A percentile compares a stretch with the other conserved stretches of the same genome.
These are phyloP conservation scores for Apeira syringaria DNA, from an alignment of 2,888 invertebrate species.

Conservation along the genomic window DNA sequence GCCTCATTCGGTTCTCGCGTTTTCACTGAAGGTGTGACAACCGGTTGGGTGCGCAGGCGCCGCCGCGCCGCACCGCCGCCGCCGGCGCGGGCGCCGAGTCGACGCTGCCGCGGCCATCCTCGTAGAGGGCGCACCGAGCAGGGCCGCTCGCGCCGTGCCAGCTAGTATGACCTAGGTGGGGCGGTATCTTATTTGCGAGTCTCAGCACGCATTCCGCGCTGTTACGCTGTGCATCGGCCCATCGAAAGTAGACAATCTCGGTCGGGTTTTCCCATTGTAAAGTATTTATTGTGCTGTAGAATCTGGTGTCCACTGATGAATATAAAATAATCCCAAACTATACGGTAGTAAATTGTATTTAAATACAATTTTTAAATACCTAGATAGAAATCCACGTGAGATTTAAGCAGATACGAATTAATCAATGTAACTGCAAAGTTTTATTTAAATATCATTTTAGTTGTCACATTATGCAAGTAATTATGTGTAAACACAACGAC, in stretches of 20 bases:
- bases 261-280: constrained; percentile 18
- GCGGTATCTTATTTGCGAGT: constrained; percentile 16
- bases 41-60: constrained; percentile 22
- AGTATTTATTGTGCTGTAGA: too few species aligned
- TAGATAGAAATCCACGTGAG: too few species aligned
- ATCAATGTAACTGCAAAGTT: too few species aligned
- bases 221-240: constrained; percentile 4
- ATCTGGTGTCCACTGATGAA: too few species aligned
- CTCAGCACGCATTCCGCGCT: constrained; percentile 11
- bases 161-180: not conserved
- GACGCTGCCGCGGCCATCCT: not conserved
- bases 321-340: too few species aligned
- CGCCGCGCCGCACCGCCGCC: too few species aligned
- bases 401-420: too few species aligned
- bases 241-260: constrained; percentile 5
- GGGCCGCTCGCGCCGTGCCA: too few species aligned
- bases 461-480: constrained; percentile 5
- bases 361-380: too few species aligned
- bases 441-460: too few species aligned
- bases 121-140: too few species aligned
- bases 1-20: constrained; percentile 29
- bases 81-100: not conserved
- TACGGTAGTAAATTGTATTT: too few species aligned
- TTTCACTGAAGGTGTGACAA: constrained; percentile 31
- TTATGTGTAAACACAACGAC: constrained; percentile 11